phyloP scores from a whole-genome alignment of 2,888 invertebrate genomes.

The Plusia festucae region DNA sequence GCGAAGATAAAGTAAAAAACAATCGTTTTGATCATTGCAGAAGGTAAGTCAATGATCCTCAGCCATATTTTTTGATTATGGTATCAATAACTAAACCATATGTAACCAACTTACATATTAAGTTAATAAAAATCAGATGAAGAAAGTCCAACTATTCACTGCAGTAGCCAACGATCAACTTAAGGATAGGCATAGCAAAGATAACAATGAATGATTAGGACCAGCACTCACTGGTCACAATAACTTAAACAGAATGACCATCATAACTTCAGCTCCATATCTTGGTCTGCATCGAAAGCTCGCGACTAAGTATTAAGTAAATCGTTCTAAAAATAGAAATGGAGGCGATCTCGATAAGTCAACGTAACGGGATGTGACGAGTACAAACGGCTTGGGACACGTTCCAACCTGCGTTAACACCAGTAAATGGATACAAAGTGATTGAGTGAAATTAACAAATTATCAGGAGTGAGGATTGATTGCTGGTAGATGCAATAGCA shows the following conservation, averaged over 20 bases:
- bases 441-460: slow-evolving; percentile 2
- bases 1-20: not conserved
- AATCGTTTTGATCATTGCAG: too few species aligned
- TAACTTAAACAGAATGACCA: not conserved
- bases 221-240: not conserved
- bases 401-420: not conserved
- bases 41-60: too few species aligned
- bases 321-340: slow-evolving; percentile 7
- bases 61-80: too few species aligned
- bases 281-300: not conserved
- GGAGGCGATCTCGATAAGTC: slow-evolving; percentile 7
- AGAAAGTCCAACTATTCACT: not conserved
- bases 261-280: not conserved
- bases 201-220: not conserved
- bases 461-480: not conserved
- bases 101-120: too few species aligned
- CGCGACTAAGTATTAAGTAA: not conserved
- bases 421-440: slow-evolving; percentile 1
- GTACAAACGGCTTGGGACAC: slow-evolving; percentile 5
- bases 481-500: not conserved
- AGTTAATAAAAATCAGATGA: too few species aligned
- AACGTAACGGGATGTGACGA: slow-evolving; percentile 7
- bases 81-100: too few species aligned
- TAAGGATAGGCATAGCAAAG: not conserved
- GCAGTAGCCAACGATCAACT: not conserved